These are phyloP conservation scores for Vesta saturnalis DNA, from an alignment of 2,888 invertebrate genomes.

Conservation along the genomic window DNA sequence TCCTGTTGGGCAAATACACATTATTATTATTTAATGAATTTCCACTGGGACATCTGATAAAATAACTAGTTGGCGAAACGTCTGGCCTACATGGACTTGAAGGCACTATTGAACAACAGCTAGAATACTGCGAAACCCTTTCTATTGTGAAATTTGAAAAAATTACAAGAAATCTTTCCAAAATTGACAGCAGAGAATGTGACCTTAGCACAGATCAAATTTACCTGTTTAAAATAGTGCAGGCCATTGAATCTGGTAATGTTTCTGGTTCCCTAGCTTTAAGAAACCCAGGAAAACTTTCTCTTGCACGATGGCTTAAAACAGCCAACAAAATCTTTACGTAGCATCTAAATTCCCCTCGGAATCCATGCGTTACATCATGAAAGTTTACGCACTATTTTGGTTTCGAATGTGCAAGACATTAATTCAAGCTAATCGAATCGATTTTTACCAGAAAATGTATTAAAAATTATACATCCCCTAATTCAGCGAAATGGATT, in stretches of 20 bases:
- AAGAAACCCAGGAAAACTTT: constrained; percentile 17
- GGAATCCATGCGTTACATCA: too few relatives aligned
- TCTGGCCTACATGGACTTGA: too few relatives aligned
- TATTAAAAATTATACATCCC: too few relatives aligned
- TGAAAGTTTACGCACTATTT: too few relatives aligned
- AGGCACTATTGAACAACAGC: neutral
- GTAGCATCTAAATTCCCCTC: neutral
- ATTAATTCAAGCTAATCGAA: neutral
- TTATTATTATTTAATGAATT: too few relatives aligned
- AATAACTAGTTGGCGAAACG: too few relatives aligned
- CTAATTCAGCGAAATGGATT: neutral
- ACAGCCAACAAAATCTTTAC: neutral
- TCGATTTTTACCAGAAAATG: too few relatives aligned
- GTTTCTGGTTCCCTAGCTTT: constrained; percentile 12
- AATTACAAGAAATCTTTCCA: constrained; percentile 8
- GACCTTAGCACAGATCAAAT: too few relatives aligned
- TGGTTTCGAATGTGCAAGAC: too few relatives aligned
- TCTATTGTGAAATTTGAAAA: neutral
- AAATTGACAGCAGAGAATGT: too few relatives aligned
- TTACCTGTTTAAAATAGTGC: neutral
- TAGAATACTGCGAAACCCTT: neutral
- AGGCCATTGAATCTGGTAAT: neutral
- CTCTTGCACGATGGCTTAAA: constrained; percentile 8
- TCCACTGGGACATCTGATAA: too few relatives aligned
- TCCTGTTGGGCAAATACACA: too few relatives aligned